Percentiles rank a stretch among this genome's conserved stretches.
These are phyloP conservation scores for Leuciscus waleckii DNA, from an alignment of 2,797 vertebrate genomes.

Conservation along the genomic window DNA sequence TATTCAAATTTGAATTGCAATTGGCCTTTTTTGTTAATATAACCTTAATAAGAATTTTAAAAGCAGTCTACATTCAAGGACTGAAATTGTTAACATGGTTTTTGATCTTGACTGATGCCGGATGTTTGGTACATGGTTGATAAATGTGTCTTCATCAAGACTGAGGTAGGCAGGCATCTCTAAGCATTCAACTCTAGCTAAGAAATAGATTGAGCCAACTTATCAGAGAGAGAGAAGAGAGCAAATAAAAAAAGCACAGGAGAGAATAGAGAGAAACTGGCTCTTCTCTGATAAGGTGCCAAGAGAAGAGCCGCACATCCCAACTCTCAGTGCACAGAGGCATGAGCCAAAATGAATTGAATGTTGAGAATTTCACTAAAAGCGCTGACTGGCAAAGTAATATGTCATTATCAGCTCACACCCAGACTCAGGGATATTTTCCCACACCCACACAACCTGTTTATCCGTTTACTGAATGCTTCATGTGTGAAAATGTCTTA, in stretches of 20 bases:
- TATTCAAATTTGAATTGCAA: neutral
- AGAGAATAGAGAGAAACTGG: slow-evolving; percentile 44
- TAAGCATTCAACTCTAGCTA: slow-evolving; percentile 78
- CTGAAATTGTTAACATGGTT: neutral
- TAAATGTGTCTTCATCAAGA: slow-evolving; percentile 70
- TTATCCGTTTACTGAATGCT: slow-evolving; percentile 40
- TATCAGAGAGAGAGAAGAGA: slow-evolving; percentile 64
- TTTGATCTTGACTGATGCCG: slow-evolving; percentile 73
- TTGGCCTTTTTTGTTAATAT: too few species aligned
- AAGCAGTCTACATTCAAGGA: slow-evolving; percentile 11
- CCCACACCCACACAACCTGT: slow-evolving; percentile 29
- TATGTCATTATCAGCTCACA: slow-evolving; percentile 53
- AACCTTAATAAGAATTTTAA: slow-evolving; percentile 8
- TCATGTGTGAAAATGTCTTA: slow-evolving; percentile 27
- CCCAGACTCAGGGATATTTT: slow-evolving; percentile 42
- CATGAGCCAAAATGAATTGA: slow-evolving; percentile 58
- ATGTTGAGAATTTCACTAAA: slow-evolving; percentile 55
- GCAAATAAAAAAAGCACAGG: slow-evolving; percentile 18
- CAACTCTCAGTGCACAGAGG: slow-evolving; percentile 40
- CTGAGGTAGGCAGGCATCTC: slow-evolving; percentile 69
- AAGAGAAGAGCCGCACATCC: slow-evolving; percentile 36
- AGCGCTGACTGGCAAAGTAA: slow-evolving; percentile 57
- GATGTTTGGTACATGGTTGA: slow-evolving; percentile 64
- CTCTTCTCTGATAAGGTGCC: slow-evolving; percentile 56
- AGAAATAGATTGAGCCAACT: slow-evolving; percentile 72